Evolutionary conservation across 2,113 vertebrate species (phyloP), one percentile per base, ranked within the genome.

Genomic region (Nyctereutes procyonoides): DNA sequence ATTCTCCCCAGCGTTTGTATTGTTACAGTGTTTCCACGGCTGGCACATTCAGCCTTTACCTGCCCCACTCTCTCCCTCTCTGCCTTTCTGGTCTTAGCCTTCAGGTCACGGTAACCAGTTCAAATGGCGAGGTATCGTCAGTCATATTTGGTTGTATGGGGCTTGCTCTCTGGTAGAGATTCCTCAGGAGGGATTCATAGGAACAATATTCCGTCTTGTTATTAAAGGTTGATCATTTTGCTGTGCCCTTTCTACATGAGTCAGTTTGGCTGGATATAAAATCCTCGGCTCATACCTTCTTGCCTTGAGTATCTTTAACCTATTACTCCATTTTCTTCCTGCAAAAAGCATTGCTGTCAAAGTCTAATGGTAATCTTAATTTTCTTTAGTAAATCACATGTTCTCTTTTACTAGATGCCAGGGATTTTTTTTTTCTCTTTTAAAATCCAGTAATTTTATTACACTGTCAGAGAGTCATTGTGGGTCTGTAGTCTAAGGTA

Each of bases 181-280:
- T 94, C 8, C 19, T 85, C 28, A 63, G 55, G 62, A 79, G 7
- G 93, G 5, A 28, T 22, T 94, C 24, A 2, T 51, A 16, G 20
- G 60, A 86, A 76, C 43, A 92, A 9, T 67, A 88, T 53, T 63
- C 1, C n/a, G 28, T 94, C 3, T 2, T 76, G 1, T 22, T 74
- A 35, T 94, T 80, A 63, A 96, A 80, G 35, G 28, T 43, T 16
- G 56, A 15, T 92, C 11, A 8, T 43, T 88, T 94, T 85, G 74
- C 76, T 85, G 8, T 67, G n/a, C n/a, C 28, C 58, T 85, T 94
- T 73, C 55, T 53, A 62, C 51, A 15, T 76, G 77, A 24, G 88
- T 65, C 87, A 60, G 30, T 92, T 94, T 95, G 88, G 58, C 74
- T 96, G 76, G 90, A 26, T 95, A 87, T 92, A 96, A 96, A 88